These are phyloP conservation scores for Cotesia congregata DNA, from an alignment of 2,888 invertebrate species.

Conservation along the genomic window DNA sequence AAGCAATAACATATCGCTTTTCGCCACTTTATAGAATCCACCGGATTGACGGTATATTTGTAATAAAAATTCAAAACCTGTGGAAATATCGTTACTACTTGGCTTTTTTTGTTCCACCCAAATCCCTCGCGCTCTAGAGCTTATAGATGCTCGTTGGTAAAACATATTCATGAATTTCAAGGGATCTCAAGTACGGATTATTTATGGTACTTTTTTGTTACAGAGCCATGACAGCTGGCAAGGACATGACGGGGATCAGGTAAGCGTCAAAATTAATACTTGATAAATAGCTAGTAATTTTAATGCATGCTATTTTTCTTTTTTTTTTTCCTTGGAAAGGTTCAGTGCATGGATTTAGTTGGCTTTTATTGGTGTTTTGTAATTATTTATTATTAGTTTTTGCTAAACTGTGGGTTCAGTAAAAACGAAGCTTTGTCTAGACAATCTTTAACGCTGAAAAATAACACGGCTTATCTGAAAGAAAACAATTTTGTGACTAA, in stretches of 20 bases:
- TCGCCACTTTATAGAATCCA: constrained; percentile 5
- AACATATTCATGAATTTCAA: constrained; percentile 22
- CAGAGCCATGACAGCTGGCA: constrained; percentile 77
- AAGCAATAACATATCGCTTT: constrained; percentile 20
- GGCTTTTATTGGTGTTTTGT: neutral
- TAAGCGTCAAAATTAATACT: constrained; percentile 59
- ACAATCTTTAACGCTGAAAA: neutral
- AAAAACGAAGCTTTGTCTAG: neutral
- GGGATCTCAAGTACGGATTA: constrained; percentile 6
- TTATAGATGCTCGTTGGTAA: neutral
- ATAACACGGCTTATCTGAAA: neutral
- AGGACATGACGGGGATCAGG: constrained; percentile 76
- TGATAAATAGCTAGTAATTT: neutral
- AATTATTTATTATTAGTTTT: neutral
- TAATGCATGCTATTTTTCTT: neutral
- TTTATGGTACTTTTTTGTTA: constrained; percentile 61
- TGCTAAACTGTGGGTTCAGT: neutral
- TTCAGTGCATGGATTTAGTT: neutral
- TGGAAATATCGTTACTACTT: constrained; percentile 7
- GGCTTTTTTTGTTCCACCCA: neutral
- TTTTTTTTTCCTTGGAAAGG: neutral
- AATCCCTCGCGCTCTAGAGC: neutral
- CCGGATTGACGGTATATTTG: neutral
- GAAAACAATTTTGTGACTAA: neutral
- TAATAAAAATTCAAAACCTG: constrained; percentile 28